Percentiles rank a stretch among this genome's conserved stretches.
These are phyloP conservation scores for Agriopis marginaria DNA, from an alignment of 2,888 invertebrate genomes.

Conservation along the genomic window DNA sequence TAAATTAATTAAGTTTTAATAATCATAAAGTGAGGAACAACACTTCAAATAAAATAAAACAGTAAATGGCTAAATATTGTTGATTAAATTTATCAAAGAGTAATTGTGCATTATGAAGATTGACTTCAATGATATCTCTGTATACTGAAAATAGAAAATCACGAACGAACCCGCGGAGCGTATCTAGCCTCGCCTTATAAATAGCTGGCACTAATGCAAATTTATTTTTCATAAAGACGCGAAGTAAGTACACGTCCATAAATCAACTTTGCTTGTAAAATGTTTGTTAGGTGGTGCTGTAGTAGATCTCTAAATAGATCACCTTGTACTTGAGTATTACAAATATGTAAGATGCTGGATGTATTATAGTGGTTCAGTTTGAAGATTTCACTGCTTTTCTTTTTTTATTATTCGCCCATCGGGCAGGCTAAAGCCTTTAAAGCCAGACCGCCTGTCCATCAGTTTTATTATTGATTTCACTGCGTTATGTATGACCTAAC, in stretches of 20 bases:
- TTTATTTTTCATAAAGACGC: constrained; percentile 28
- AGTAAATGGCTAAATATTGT: too few species aligned
- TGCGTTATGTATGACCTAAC: too few species aligned
- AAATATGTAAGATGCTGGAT: constrained; percentile 26
- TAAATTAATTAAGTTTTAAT: too few species aligned
- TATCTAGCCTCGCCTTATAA: background rate
- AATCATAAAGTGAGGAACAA: too few species aligned
- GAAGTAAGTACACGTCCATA: constrained; percentile 15
- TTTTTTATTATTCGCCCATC: too few species aligned
- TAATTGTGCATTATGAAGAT: too few species aligned
- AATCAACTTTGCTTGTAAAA: constrained; percentile 31
- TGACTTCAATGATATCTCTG: too few species aligned
- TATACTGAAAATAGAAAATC: background rate
- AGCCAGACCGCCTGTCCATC: too few species aligned
- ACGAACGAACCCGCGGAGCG: background rate
- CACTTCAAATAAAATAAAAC: too few species aligned
- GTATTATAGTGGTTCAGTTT: constrained; percentile 5
- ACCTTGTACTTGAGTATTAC: constrained; percentile 55
- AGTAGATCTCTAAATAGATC: constrained; percentile 51
- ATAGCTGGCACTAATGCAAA: constrained; percentile 6
- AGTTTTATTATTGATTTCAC: too few species aligned
- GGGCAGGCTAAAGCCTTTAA: too few species aligned
- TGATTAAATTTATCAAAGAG: too few species aligned
- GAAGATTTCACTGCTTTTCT: constrained; percentile 21
- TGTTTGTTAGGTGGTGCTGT: constrained; percentile 42